Conservation (phyloP, 2,888 invertebrate species). For the Petrolisthes manimaculis region DNA sequence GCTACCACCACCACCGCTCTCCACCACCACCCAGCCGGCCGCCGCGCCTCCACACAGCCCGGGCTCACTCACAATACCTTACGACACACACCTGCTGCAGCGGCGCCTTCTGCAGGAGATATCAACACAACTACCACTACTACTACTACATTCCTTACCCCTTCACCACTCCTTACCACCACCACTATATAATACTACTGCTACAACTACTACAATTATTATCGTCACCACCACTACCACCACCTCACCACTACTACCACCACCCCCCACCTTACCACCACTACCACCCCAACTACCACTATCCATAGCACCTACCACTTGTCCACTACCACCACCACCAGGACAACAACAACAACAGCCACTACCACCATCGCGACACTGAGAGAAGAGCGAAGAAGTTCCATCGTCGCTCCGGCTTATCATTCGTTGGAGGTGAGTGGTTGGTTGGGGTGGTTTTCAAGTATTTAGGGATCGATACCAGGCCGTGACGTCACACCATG, state of each 20-base stretch:
- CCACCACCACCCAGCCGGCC: slow-evolving; percentile 53
- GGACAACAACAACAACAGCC: slow-evolving; percentile 22
- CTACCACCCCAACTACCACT: neutral
- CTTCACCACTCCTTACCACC: neutral
- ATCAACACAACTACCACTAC: neutral
- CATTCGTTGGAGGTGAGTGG: slow-evolving; percentile 48
- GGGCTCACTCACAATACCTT: neutral
- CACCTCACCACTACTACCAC: slow-evolving; percentile 41
- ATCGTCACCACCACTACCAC: slow-evolving; percentile 32
- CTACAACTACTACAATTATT: slow-evolving; percentile 1
- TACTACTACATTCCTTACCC: neutral
- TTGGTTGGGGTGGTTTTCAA: slow-evolving; percentile 44
- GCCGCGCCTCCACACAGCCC: slow-evolving; percentile 49
- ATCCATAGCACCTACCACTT: neutral
- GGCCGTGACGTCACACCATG: slow-evolving; percentile 45
- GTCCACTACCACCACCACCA: neutral
- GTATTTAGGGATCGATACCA: slow-evolving; percentile 45
- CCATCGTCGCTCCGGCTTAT: slow-evolving; percentile 21
- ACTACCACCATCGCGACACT: neutral
- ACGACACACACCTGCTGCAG: neutral
- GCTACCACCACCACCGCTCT: slow-evolving; percentile 55
- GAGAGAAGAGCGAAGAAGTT: neutral
- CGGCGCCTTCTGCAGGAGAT: slow-evolving; percentile 35
- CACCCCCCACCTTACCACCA: slow-evolving; percentile 11
- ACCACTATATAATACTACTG: neutral